Evolutionary conservation across 1,140 invertebrate species (phyloP), one percentile per base, ranked within the genome.

Genomic region (Musca domestica): DNA sequence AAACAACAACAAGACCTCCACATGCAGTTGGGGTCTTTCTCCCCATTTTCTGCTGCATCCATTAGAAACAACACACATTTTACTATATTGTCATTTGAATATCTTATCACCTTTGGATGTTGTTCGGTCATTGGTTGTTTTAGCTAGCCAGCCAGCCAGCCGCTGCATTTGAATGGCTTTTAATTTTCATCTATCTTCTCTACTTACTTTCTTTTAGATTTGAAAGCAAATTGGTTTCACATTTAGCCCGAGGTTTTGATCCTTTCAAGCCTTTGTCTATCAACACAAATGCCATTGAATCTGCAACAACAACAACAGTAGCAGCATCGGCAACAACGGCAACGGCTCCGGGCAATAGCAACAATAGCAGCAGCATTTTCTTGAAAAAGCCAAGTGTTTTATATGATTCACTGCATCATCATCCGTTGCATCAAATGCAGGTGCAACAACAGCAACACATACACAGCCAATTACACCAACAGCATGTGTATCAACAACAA

Each of bases 161-260:
- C n/a, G n/a, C n/a, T 12, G 34, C 2, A 41, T 41, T 5, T 41
- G 34, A 2, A 7, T 41, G 34, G 34, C 34, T 41, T 41, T 48
- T 67, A 27, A 27, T 48, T 67, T 58, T 48, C 19, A 63, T 22
- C 25, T 19, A 52, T 30, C 27, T 41, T 23, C 20, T 41, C 15
- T 15, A 58, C 56, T 25, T 2, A 41, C 34, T 41, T 41, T 41
- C 17, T 67, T 66, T 15, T 47, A 80, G 78, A 49, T 80, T 80
- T 66, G 78, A 80, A 51, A 72, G 78, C 19, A 80, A 80, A 69
- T 48, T 80, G 68, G 76, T 78, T 19, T 78, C 78, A n/a, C 76
- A 80, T 66, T 74, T 80, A 74, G 73, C 78, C 27, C 80, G 78
- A 52, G 78, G 78, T 3, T 80, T 80, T 48, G 78, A 80, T 80